Base-by-base conservation (phyloP, 2,797 vertebrate species). In the Tokudaia muenninki region DNA sequence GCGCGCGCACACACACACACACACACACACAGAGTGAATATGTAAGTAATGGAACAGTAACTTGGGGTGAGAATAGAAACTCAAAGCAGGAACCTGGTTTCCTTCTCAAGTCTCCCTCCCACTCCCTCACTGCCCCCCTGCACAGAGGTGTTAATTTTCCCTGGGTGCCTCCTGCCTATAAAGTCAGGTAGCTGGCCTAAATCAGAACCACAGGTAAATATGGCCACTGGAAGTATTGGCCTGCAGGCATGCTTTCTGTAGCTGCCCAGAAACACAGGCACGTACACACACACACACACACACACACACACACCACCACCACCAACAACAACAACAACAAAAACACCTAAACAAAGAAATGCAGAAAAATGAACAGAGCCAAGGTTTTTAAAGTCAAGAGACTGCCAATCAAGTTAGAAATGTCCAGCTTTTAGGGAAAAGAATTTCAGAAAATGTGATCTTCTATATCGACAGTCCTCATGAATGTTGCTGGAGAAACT, bases 301-400 rank as follows among this genome's bases (percentile, higher is more conserved):
- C 41, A 41, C 41, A 61, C 2, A 61, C 2, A 57, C 55, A 57
- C 17, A 57, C 57, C 1, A 26, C 50, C 24, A 61, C n/a, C n/a
- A n/a, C n/a, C n/a, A 61, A 16, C 2, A 55, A 55, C 14, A 24
- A 21, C 4, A 19, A 55, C 11, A 59, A 59, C 17, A 16, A 3
- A 13, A 29, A 13, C 1, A 29, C 44, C 61, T 47, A 6, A 12
- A 34, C 9, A 63, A 61, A 83, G 24, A 61, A 63, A 31, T 4
- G 63, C 26, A 78, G 31, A 63, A 17, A 83, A 79, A 52, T 16
- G 5, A 89, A 80, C 44, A 80, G 4, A 91, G 57, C 7, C 41
- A 65, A 70, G 57, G 61, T 67, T 75, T 86, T 86, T 79, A 65
- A 74, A 72, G 37, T 80, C 24, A 75, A 89, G 47, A 92, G 41